Evolutionary conservation across 2,113 vertebrate species (phyloP).

Genomic region (Suricata suricatta): DNA sequence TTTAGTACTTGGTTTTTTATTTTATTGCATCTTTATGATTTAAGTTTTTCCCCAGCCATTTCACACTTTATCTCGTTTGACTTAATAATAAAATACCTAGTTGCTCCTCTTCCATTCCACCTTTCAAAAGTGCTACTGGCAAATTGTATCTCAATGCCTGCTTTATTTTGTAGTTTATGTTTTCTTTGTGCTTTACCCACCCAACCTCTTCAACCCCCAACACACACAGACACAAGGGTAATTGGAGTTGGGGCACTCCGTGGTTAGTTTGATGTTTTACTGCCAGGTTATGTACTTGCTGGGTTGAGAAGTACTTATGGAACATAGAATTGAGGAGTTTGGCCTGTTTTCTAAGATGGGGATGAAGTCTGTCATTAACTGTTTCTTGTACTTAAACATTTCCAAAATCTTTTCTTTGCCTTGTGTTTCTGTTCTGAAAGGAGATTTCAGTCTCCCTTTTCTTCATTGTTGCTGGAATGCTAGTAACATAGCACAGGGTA

Average conservation of each 20-base stretch:
- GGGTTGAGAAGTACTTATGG: background rate
- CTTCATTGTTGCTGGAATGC: background rate
- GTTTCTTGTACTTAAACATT: background rate
- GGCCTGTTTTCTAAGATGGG: background rate
- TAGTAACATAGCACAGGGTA: background rate
- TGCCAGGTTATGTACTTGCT: background rate
- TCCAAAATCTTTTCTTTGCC: background rate
- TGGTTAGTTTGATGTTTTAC: background rate
- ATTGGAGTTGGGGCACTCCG: background rate
- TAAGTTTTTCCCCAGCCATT: background rate
- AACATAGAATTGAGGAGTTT: background rate
- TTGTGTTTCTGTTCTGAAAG: background rate
- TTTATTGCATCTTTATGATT: background rate
- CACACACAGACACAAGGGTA: background rate
- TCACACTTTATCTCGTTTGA: background rate
- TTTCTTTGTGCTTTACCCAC: background rate
- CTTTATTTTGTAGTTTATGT: constrained; percentile 24
- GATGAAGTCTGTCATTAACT: background rate
- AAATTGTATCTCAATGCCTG: background rate
- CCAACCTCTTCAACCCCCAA: background rate
- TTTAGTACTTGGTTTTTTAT: background rate
- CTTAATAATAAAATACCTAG: background rate
- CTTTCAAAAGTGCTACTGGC: background rate
- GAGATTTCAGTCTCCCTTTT: background rate
- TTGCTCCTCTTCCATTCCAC: background rate